Base-by-base conservation (phyloP, 2,888 invertebrate genomes). In the Norana najaformis region DNA sequence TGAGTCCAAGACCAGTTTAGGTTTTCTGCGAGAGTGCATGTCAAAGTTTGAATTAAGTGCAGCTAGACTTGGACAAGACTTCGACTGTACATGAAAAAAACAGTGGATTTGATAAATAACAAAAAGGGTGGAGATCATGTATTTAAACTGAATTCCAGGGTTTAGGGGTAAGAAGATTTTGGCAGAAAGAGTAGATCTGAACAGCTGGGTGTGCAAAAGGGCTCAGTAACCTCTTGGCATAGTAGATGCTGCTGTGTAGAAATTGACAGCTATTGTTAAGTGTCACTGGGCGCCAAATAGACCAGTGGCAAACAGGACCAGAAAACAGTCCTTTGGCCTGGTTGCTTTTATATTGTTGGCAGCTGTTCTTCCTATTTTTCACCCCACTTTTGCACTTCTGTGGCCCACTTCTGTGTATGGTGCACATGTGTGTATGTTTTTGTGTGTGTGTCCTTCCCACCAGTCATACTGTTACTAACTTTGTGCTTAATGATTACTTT, bases 241-340 rank as follows among this genome's bases (percentile, higher is more conserved):
- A n/a, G 69, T n/a, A 69, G 69, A 69, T 69, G n/a, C n/a, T 69
- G 69, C 69, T 53, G 53, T 53, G 69, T 69, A n/a, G 69, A 69
- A 30, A 69, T 69, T 69, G 69, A 2, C 30, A 69, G n/a, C n/a
- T n/a, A 30, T n/a, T 69, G 69, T 69, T n/a, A 30, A 69, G 69
- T 69, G 69, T n/a, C n/a, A 1, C 6, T n/a, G 30, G 30, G n/a
- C 1, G 69, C n/a, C 69, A 69, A 69, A 8, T 69, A 69, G 69
- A 69, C 69, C 69, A 69, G 69, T 69, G 69, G 30, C 69, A 69
- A n/a, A 69, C 30, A 69, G n/a, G 30, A 30, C n/a, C n/a, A 69
- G 69, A 69, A n/a, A n/a, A n/a, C 69, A 69, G 30, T 69, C 69
- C 69, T 69, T n/a, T n/a, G 69, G n/a, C 30, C 30, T 69, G 69